Conservation (phyloP, 2,113 vertebrate species). For the Stigmatopora argus region DNA sequence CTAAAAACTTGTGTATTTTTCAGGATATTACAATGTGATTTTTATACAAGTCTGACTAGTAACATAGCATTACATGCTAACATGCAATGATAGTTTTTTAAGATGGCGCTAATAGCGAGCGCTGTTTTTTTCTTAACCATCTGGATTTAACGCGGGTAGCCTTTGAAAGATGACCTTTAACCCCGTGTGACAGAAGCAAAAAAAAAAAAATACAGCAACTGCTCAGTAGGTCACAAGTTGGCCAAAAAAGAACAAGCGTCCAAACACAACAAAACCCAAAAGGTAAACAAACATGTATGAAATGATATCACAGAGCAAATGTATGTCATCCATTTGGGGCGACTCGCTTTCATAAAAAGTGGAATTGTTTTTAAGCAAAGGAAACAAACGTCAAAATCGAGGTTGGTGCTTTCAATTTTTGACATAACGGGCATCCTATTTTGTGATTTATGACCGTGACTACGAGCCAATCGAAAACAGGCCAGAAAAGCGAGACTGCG, state of each 20-base stretch:
- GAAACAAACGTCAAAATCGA: constrained; percentile 11
- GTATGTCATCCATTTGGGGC: constrained; percentile 50
- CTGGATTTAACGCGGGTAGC: constrained; percentile 39
- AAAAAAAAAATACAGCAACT: constrained; percentile 33
- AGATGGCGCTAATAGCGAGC: no score
- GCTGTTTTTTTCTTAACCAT: constrained; percentile 37
- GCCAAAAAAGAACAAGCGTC: constrained; percentile 45
- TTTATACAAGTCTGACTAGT: no score
- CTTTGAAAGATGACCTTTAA: constrained; percentile 60
- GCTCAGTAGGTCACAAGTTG: constrained; percentile 61
- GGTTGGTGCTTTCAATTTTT: no score
- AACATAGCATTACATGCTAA: no score
- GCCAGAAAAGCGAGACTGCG: constrained; percentile 22
- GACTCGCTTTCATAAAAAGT: constrained; percentile 34
- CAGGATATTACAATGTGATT: not conserved
- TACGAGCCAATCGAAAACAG: no score
- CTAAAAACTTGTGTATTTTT: not conserved
- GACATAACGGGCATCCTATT: no score
- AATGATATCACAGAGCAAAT: constrained; percentile 65
- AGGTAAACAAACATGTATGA: constrained; percentile 63
- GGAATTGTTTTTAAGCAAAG: constrained; percentile 20
- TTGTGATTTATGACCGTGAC: no score
- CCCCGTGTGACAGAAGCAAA: constrained; percentile 50
- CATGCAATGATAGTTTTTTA: no score
- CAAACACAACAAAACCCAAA: constrained; percentile 60